Percentiles rank a stretch among this genome's conserved stretches.
Conservation (phyloP, 2,113 vertebrate species). For the Lepisosteus oculatus region DNA sequence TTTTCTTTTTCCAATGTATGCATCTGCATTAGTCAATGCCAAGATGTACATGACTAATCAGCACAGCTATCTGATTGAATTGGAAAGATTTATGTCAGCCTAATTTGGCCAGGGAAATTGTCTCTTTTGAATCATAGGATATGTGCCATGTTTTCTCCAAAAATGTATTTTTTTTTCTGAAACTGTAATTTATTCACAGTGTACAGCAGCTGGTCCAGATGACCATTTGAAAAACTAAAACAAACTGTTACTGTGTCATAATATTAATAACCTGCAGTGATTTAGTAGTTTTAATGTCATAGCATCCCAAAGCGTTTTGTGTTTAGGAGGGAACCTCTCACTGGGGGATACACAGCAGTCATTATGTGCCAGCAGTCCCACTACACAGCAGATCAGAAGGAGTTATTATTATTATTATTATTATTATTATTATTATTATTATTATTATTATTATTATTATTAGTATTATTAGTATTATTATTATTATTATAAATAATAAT, state of each 20-base stretch:
- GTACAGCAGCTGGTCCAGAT: neutral
- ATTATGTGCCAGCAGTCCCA: no score
- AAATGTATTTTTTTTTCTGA: neutral
- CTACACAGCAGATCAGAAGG: no score
- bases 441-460: no score
- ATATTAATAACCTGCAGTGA: no score
- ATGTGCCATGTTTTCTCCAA: slow-evolving; percentile 20
- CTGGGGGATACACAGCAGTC: no score
- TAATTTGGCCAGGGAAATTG: slow-evolving; percentile 45
- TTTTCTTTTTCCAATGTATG: slow-evolving; percentile 36
- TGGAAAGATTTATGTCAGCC: slow-evolving; percentile 39
- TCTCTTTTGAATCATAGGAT: slow-evolving; percentile 37
- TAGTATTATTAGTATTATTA: no score
- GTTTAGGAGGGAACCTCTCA: no score
- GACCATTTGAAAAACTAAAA: neutral
- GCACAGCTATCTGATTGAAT: slow-evolving; percentile 44
- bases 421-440: no score
- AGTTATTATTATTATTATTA: no score
- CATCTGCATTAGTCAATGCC: slow-evolving; percentile 31
- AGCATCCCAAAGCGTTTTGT: no score
- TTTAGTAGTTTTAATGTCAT: no score
- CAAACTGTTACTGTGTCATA: neutral
- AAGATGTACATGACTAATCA: slow-evolving; percentile 33
- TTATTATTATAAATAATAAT: no score
- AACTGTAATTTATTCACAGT: neutral